Evolutionary conservation across 2,888 invertebrate genomes (phyloP).

Genomic region (Lithodes maja): DNA sequence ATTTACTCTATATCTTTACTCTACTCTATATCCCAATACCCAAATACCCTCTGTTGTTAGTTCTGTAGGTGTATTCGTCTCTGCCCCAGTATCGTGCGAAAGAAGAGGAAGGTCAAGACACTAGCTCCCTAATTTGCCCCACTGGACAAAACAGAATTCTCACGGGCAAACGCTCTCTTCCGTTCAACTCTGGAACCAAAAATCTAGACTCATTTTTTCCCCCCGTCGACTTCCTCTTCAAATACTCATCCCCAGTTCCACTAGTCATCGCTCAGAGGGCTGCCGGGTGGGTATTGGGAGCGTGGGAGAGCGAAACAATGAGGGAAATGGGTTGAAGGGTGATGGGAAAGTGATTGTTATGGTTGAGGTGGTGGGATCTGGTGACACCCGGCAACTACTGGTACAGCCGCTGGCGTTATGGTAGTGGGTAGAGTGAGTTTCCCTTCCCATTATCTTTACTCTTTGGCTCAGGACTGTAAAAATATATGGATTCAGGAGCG

Average conservation of each 20-base stretch:
- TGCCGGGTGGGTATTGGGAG: background rate
- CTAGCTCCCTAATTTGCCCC: background rate
- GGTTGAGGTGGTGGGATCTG: background rate
- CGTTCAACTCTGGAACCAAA: background rate
- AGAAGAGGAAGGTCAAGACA: background rate
- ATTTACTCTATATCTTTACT: no score
- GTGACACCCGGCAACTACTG: background rate
- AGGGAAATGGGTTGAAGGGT: background rate
- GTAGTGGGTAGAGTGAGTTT: background rate
- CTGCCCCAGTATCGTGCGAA: background rate
- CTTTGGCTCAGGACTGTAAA: background rate
- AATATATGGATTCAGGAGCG: no score
- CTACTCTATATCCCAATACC: no score
- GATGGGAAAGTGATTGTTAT: background rate
- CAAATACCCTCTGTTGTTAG: no score
- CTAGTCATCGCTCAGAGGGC: background rate
- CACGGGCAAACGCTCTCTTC: background rate
- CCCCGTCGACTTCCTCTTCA: background rate
- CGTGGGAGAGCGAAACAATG: background rate
- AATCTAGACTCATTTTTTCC: background rate
- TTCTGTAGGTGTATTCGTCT: background rate
- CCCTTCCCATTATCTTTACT: background rate
- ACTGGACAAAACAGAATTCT: background rate
- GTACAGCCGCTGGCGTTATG: background rate
- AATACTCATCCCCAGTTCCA: background rate